A percentile compares a stretch with the other conserved stretches of the same genome.
phyloP scores from a whole-genome alignment of 2,888 invertebrate species.

The Synanthedon tipuliformis region DNA sequence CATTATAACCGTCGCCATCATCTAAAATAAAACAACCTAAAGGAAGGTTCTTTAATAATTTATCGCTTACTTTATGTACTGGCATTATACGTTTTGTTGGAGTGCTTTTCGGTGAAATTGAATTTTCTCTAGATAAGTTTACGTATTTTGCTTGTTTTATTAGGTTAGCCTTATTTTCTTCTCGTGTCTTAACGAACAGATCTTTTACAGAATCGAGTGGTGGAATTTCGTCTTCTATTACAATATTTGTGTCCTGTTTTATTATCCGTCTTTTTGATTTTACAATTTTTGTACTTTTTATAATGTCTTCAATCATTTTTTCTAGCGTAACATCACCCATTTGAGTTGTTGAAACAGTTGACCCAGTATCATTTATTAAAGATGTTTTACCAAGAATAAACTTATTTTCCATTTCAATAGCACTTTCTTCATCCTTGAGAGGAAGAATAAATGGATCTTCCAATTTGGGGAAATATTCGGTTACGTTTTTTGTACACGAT shows the following conservation, averaged over 20 bases:
- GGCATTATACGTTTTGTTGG: conserved; percentile 44
- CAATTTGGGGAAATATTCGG: conserved; percentile 64
- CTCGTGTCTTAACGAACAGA: conserved; percentile 52
- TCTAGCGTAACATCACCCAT: conserved; percentile 69
- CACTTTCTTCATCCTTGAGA: conserved; percentile 54
- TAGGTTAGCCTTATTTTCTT: conserved; percentile 49
- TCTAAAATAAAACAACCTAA: conserved; percentile 60
- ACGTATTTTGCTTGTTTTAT: conserved; percentile 60
- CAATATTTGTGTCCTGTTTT: conserved; percentile 23
- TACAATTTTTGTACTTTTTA: conserved; percentile 68
- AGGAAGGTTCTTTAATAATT: conserved; percentile 51
- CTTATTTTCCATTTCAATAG: conserved; percentile 64
- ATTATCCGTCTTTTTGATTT: conserved; percentile 50
- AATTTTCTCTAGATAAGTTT: conserved; percentile 55
- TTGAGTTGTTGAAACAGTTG: conserved; percentile 62
- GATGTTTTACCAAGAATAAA: conserved; percentile 52
- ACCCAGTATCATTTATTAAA: conserved; percentile 40
- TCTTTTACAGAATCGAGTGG: conserved; percentile 40
- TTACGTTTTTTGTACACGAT: conserved; percentile 46
- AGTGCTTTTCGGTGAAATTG: conserved; percentile 49
- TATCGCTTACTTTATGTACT: conserved; percentile 43
- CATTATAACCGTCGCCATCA: conserved; percentile 59
- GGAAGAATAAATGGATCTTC: conserved; percentile 50
- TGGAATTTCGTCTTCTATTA: conserved; percentile 36
- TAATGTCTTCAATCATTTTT: conserved; percentile 72